phyloP scores from a whole-genome alignment of 2,113 vertebrate species.

The Euleptes europaea region DNA sequence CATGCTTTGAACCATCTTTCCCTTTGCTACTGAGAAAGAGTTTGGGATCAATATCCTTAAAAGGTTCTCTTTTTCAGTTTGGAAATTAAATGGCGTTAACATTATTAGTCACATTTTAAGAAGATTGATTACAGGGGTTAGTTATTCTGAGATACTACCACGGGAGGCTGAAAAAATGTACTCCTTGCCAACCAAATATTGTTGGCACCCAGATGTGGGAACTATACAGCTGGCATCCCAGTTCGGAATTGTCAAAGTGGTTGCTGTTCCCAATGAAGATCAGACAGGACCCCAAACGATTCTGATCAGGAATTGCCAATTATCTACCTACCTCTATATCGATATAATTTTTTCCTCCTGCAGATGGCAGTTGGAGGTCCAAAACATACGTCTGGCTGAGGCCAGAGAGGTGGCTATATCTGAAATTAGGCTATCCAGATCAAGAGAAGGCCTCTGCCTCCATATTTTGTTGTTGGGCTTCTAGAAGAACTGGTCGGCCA shows the following conservation, averaged over 20 bases:
- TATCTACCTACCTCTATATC: too few relatives aligned
- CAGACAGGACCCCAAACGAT: not conserved
- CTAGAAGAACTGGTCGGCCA: too few relatives aligned
- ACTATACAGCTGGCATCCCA: slow-evolving; percentile 11
- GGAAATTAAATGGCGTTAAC: slow-evolving; percentile 52
- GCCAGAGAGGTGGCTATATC: too few relatives aligned
- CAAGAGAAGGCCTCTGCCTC: too few relatives aligned
- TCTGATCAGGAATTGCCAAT: not conserved
- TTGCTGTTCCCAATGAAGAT: not conserved
- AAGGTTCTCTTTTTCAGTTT: not conserved
- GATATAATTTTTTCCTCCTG: too few relatives aligned
- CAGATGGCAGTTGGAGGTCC: too few relatives aligned
- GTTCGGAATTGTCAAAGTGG: not conserved
- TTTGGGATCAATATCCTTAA: not conserved
- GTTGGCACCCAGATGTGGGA: slow-evolving; percentile 16
- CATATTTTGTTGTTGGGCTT: too few relatives aligned
- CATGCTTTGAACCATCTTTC: slow-evolving; percentile 15
- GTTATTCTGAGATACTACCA: slow-evolving; percentile 55
- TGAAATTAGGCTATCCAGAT: too few relatives aligned
- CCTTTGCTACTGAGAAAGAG: slow-evolving; percentile 30
- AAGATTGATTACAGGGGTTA: slow-evolving; percentile 57
- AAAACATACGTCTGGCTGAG: too few relatives aligned
- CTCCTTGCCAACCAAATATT: slow-evolving; percentile 24
- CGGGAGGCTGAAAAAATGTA: slow-evolving; percentile 70
- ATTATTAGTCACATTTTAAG: slow-evolving; percentile 56